These are phyloP conservation scores for Drosophila ananassae DNA, from an alignment of 1,140 invertebrate genomes.

Conservation along the genomic window DNA sequence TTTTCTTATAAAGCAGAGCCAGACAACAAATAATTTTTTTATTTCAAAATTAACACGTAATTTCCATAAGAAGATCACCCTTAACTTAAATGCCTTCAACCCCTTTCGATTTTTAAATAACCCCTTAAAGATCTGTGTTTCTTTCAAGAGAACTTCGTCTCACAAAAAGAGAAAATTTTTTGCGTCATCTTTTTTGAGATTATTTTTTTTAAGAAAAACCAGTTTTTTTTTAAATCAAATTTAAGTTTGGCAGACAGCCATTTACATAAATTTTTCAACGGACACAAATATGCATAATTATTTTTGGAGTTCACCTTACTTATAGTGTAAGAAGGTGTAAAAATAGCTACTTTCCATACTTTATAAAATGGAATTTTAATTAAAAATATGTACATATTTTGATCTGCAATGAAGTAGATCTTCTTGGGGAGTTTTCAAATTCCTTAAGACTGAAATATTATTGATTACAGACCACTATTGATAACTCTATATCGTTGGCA, in stretches of 20 bases:
- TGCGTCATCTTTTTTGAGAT: conserved; percentile 17
- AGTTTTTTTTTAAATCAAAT: conserved; percentile 23
- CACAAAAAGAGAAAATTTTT: neutral
- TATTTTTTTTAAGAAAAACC: conserved; percentile 18
- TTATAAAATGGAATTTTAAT: too few relatives aligned
- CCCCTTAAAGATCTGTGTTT: neutral
- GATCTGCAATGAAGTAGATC: too few relatives aligned
- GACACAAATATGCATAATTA: conserved; percentile 29
- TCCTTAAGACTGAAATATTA: neutral
- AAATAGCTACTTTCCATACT: neutral
- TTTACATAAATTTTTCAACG: conserved; percentile 11
- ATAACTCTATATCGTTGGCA: neutral
- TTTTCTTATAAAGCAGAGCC: neutral
- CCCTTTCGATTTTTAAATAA: conserved; percentile 5
- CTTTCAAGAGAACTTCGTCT: conserved; percentile 4
- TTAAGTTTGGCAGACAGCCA: conserved; percentile 16
- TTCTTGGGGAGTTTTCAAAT: too few relatives aligned
- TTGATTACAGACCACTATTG: too few relatives aligned
- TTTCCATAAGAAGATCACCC: neutral
- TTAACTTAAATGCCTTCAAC: conserved; percentile 5
- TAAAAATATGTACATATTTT: neutral
- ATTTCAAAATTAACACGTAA: conserved; percentile 19
- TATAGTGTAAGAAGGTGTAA: neutral
- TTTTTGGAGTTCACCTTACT: neutral
- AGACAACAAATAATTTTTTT: conserved; percentile 8